These are phyloP conservation scores for Mesorhabditis belari DNA, from an alignment of 2,888 invertebrate genomes.

Conservation along the genomic window DNA sequence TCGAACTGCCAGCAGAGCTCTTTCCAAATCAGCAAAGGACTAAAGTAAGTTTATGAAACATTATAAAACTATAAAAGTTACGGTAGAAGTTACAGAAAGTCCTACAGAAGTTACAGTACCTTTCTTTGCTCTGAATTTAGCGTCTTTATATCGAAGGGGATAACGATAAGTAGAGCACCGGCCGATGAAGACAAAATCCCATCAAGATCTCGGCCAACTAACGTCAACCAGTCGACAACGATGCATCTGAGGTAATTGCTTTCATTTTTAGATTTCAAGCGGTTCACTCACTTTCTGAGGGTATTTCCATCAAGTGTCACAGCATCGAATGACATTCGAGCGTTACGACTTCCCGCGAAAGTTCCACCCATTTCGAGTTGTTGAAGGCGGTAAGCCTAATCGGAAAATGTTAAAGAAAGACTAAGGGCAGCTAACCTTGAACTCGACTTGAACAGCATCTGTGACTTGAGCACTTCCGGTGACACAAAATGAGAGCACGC, in stretches of 20 bases:
- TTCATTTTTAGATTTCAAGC: background rate
- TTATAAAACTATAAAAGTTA: too few species aligned
- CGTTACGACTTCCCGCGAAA: constrained; percentile 37
- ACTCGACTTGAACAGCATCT: background rate
- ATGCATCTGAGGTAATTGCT: constrained; percentile 23
- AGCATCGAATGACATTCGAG: constrained; percentile 45
- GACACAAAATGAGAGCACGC: constrained; percentile 29
- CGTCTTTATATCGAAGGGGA: constrained; percentile 37
- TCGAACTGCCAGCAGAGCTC: background rate
- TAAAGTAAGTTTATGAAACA: background rate
- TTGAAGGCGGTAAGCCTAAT: constrained; percentile 47
- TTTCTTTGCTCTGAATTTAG: constrained; percentile 26
- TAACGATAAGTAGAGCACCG: constrained; percentile 47
- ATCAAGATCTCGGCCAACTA: constrained; percentile 31
- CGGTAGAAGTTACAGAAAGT: too few species aligned
- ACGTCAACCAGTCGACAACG: constrained; percentile 44
- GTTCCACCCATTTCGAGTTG: constrained; percentile 48
- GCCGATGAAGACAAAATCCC: constrained; percentile 24
- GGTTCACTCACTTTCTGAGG: constrained; percentile 23
- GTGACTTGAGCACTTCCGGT: background rate
- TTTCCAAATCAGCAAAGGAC: background rate
- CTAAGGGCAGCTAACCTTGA: background rate
- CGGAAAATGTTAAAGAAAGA: constrained; percentile 3
- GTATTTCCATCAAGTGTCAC: constrained; percentile 35
- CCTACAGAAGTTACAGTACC: too few species aligned